Evolutionary conservation across 2,797 vertebrate species (phyloP).

Genomic region (Basileuterus tristriatus): DNA sequence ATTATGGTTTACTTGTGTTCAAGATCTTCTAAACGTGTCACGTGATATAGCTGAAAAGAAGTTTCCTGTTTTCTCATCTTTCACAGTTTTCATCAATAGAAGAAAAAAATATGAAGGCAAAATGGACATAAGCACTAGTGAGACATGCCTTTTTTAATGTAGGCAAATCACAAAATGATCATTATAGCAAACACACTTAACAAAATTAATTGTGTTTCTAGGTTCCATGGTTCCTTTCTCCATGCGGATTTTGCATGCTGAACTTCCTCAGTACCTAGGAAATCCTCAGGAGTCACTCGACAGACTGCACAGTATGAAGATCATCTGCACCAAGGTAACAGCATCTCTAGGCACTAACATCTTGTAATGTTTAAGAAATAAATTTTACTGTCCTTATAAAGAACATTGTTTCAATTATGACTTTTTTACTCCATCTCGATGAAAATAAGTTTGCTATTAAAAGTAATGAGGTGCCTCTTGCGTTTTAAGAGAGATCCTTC

Average conservation of each 20-base stretch:
- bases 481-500: neutral
- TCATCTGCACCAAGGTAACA: slow-evolving; percentile 85
- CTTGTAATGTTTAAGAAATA: neutral
- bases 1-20: neutral
- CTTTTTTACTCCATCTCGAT: neutral
- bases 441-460: neutral
- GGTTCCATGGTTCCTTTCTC: slow-evolving; percentile 98
- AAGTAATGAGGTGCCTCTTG: neutral
- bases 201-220: slow-evolving; percentile 51
- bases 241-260: slow-evolving; percentile 92
- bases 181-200: neutral
- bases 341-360: neutral
- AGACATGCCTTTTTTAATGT: neutral
- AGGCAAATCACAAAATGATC: neutral
- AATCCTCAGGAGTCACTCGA: slow-evolving; percentile 94
- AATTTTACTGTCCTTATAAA: neutral
- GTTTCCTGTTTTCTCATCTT: neutral
- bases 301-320: slow-evolving; percentile 89
- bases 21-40: neutral
- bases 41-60: neutral
- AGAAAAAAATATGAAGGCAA: neutral
- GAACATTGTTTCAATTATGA: neutral
- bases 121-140: neutral
- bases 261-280: slow-evolving; percentile 92
- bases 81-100: neutral